These are phyloP conservation scores for Falco cherrug DNA, from an alignment of 2,797 vertebrate genomes.

Conservation along the genomic window DNA sequence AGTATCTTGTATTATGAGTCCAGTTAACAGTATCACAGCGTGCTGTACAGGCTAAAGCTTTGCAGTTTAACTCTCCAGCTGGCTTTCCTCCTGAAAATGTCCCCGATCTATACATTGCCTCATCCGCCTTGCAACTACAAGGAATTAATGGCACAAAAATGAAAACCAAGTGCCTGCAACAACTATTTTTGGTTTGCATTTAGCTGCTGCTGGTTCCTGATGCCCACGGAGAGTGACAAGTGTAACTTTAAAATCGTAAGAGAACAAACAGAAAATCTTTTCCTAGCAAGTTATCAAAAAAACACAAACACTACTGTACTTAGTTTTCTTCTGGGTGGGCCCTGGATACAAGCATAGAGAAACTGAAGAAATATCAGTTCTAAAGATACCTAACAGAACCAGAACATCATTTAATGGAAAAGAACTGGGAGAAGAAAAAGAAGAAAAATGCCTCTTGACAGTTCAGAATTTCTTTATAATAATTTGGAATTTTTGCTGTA, in stretches of 20 bases:
- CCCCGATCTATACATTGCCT: background rate
- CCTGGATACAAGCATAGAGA: background rate
- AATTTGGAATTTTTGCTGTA: background rate
- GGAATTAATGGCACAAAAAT: background rate
- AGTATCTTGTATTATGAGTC: background rate
- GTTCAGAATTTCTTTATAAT: background rate
- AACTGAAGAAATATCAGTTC: background rate
- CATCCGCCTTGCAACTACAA: background rate
- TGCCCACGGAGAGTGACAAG: background rate
- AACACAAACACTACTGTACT: background rate
- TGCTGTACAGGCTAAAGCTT: background rate
- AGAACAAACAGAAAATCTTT: constrained; percentile 3
- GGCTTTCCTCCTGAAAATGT: background rate
- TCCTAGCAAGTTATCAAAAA: constrained; percentile 2
- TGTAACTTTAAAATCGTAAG: background rate
- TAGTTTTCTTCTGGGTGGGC: background rate
- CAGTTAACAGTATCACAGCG: fast-evolving
- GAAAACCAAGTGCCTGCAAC: background rate
- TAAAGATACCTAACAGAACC: background rate
- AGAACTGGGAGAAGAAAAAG: background rate
- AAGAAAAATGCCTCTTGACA: background rate
- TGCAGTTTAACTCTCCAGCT: background rate
- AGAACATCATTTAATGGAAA: background rate
- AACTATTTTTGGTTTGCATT: constrained; percentile 14
- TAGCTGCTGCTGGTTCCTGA: background rate